Evolutionary conservation across 2,113 vertebrate species (phyloP).

Genomic region (Numida meleagris): DNA sequence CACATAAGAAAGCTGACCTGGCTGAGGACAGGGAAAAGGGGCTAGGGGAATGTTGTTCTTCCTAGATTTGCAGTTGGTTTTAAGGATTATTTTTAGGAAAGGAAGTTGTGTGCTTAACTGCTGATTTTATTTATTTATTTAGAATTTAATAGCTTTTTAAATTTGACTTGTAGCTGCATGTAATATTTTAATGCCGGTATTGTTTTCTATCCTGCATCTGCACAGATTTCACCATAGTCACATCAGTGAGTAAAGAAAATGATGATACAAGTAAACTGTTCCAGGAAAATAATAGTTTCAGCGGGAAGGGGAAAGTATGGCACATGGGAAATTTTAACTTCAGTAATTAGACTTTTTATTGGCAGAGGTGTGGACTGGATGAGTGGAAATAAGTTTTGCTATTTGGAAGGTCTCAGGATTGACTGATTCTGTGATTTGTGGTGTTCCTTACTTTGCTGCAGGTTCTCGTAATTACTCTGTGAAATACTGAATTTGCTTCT

Average conservation of each 20-base stretch:
- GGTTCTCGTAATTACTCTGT: slow-evolving; percentile 5
- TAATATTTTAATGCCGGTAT: not conserved
- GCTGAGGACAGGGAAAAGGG: not conserved
- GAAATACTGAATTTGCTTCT: slow-evolving; percentile 42
- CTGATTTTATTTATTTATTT: not conserved
- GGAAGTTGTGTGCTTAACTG: not conserved
- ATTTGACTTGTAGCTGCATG: not conserved
- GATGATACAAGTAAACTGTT: not conserved
- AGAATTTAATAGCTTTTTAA: not conserved
- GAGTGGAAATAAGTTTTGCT: not conserved
- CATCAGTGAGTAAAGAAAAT: not conserved
- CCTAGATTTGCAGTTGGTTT: not conserved
- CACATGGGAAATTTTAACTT: not conserved
- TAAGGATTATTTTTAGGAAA: not conserved
- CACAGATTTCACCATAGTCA: not conserved
- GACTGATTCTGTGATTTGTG: not conserved
- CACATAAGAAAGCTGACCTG: not conserved
- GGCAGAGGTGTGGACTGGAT: not conserved
- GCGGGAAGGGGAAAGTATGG: not conserved
- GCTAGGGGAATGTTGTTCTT: not conserved
- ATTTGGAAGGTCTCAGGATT: not conserved
- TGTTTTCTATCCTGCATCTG: not conserved
- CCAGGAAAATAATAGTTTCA: not conserved
- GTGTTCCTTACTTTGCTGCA: not conserved
- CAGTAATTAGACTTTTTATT: not conserved